Evolutionary conservation across 2,113 vertebrate species (phyloP).

Genomic region (Axis porcinus): DNA sequence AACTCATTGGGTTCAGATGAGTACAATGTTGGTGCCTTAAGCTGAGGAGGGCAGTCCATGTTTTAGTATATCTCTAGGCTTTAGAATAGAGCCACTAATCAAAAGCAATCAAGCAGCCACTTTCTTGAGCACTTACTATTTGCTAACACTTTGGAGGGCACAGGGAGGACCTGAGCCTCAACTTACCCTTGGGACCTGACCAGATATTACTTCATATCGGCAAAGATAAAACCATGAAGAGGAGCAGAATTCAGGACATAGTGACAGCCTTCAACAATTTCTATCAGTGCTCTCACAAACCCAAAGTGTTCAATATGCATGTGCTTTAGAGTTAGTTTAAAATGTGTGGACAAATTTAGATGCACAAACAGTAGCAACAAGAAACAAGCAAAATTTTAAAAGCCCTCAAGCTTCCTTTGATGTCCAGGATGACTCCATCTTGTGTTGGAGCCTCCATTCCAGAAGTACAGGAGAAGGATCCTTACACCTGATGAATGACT

Average conservation of each 20-base stretch:
- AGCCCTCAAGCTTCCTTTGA: neutral
- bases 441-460: neutral
- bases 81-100: neutral
- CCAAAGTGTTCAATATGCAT: neutral
- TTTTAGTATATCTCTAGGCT: neutral
- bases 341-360: conserved; percentile 7
- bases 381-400: neutral
- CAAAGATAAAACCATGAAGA: conserved; percentile 31
- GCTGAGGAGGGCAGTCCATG: neutral
- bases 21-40: neutral
- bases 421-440: neutral
- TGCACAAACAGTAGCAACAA: neutral
- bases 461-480: neutral
- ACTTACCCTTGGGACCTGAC: neutral
- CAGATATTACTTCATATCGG: neutral
- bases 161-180: neutral
- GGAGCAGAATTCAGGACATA: neutral
- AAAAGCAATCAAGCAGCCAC: neutral
- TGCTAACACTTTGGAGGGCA: neutral
- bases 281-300: neutral
- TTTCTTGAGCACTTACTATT: neutral
- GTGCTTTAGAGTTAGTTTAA: neutral
- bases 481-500: neutral
- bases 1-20: neutral
- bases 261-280: neutral